Conservation (phyloP, 2,888 invertebrate species). For the Lumbricus terrestris region DNA sequence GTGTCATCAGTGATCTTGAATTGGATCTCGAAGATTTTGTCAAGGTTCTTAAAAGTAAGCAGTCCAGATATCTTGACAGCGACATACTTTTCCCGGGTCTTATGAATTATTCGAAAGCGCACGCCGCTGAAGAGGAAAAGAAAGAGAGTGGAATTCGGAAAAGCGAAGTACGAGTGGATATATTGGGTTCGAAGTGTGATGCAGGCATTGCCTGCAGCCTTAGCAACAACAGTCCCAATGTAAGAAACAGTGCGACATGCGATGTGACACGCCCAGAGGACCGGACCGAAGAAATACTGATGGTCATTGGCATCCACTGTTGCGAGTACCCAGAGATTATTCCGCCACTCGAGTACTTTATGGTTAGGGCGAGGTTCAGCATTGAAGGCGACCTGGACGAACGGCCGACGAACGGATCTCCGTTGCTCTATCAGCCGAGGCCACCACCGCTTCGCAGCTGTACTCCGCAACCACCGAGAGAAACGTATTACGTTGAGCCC, state of each 20-base stretch:
- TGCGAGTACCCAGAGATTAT: neutral
- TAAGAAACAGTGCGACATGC: neutral
- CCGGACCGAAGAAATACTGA: neutral
- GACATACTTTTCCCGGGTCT: neutral
- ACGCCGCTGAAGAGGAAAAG: neutral
- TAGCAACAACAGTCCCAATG: neutral
- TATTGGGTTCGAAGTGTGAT: neutral
- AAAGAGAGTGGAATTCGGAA: neutral
- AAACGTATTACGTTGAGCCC: neutral
- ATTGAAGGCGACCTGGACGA: conserved; percentile 6
- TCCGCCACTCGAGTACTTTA: conserved; percentile 3
- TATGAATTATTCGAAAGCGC: neutral
- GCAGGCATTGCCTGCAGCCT: neutral
- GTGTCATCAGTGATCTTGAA: neutral
- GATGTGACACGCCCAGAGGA: neutral
- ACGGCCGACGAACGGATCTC: neutral
- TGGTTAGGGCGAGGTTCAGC: neutral
- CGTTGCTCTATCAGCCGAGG: neutral
- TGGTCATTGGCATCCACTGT: neutral
- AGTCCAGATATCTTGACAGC: neutral
- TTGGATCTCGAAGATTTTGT: neutral
- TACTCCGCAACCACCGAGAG: neutral
- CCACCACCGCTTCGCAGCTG: neutral
- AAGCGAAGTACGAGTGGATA: neutral
- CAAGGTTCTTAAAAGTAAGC: neutral